A percentile compares a stretch with the other conserved stretches of the same genome.
Evolutionary conservation across 1,140 invertebrate genomes (phyloP).

Genomic region (Spodoptera litura): DNA sequence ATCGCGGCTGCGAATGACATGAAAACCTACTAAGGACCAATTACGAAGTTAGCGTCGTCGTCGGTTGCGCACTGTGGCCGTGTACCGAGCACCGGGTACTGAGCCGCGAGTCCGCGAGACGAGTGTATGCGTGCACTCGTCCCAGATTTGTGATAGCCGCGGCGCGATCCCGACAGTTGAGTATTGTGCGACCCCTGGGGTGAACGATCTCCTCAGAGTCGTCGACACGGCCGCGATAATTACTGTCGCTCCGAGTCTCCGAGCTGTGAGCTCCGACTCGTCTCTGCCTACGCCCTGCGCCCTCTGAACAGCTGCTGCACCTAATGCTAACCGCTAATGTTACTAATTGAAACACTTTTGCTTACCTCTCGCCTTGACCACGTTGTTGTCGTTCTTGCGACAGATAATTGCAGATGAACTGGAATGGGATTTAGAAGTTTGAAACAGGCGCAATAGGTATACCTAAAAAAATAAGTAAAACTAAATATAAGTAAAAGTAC

Average conservation of each 20-base stretch:
- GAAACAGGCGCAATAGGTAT: not conserved
- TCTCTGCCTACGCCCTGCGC: slow-evolving; percentile 66
- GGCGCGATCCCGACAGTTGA: slow-evolving; percentile 65
- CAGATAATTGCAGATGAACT: slow-evolving; percentile 28
- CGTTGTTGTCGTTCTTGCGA: slow-evolving; percentile 17
- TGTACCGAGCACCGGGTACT: not conserved
- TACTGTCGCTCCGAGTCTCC: slow-evolving; percentile 67
- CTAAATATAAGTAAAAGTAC: too few relatives aligned
- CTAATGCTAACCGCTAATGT: slow-evolving; percentile 34
- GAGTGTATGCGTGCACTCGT: slow-evolving; percentile 57
- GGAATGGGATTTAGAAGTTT: slow-evolving; percentile 5
- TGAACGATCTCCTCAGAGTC: slow-evolving; percentile 78
- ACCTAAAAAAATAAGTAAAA: too few relatives aligned
- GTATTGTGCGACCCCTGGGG: slow-evolving; percentile 75
- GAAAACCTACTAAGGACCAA: slow-evolving; percentile 45
- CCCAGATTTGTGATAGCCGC: slow-evolving; percentile 65
- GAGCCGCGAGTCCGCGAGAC: slow-evolving; percentile 13
- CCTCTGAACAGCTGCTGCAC: slow-evolving; percentile 62
- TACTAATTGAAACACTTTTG: slow-evolving; percentile 46
- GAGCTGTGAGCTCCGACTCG: slow-evolving; percentile 34
- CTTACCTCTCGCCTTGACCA: slow-evolving; percentile 44
- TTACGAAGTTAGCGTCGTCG: slow-evolving; percentile 39
- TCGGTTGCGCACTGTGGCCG: slow-evolving; percentile 16
- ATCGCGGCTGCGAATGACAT: slow-evolving; percentile 39
- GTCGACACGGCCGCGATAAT: slow-evolving; percentile 79